These are phyloP conservation scores for Luehdorfia chinensis DNA, from an alignment of 1,140 invertebrate genomes.

Conservation along the genomic window DNA sequence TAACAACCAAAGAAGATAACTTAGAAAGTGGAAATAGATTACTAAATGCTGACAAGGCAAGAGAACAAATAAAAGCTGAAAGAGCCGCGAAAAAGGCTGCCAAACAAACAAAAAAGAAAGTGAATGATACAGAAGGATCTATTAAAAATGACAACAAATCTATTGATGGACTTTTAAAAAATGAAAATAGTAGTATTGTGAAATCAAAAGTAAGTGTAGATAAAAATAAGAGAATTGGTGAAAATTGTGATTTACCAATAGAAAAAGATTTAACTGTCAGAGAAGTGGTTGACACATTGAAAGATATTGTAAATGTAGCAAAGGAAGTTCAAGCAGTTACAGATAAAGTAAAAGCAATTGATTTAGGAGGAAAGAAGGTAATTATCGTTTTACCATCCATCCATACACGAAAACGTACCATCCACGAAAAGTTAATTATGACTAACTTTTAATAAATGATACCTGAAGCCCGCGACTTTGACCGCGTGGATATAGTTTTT, in stretches of 20 bases:
- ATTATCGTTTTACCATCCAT: too few species aligned
- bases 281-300: slow-evolving; percentile 55
- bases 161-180: not conserved
- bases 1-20: not conserved
- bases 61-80: slow-evolving; percentile 80
- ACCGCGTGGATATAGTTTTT: too few species aligned
- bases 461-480: too few species aligned
- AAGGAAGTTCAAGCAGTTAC: slow-evolving; percentile 54
- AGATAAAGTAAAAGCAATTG: slow-evolving; percentile 43
- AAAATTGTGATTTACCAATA: not conserved
- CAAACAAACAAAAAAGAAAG: slow-evolving; percentile 79
- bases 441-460: too few species aligned
- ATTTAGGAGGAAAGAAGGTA: slow-evolving; percentile 44
- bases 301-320: slow-evolving; percentile 53
- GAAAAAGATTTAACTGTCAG: slow-evolving; percentile 39
- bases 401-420: too few species aligned
- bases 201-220: slow-evolving; percentile 6
- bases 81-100: slow-evolving; percentile 82
- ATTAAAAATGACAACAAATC: not conserved
- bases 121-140: slow-evolving; percentile 13
- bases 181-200: slow-evolving; percentile 1
- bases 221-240: slow-evolving; percentile 9
- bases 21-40: not conserved
- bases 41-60: slow-evolving; percentile 38
- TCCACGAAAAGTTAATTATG: too few species aligned